Conservation (phyloP, 2,888 invertebrate species). For the Drosophila villosipedis region DNA sequence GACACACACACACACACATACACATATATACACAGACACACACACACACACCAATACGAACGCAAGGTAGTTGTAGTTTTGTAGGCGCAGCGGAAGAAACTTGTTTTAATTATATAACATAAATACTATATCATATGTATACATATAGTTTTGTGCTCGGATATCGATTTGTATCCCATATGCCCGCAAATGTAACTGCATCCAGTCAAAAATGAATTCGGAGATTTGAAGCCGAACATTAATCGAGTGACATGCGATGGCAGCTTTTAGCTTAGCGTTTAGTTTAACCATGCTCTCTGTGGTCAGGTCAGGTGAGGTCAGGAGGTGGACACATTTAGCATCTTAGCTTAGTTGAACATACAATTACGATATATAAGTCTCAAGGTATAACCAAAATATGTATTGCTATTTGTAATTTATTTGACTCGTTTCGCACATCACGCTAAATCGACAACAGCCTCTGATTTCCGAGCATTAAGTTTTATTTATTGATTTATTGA, state of each 20-base stretch:
- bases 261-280: constrained; percentile 27
- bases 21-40: constrained; percentile 4
- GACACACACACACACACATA: constrained; percentile 6
- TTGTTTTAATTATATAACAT: constrained; percentile 28
- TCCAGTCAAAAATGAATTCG: constrained; percentile 10
- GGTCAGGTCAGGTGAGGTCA: constrained; percentile 5
- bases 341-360: constrained; percentile 63
- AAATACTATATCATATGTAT: constrained; percentile 11
- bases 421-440: constrained; percentile 40
- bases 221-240: constrained; percentile 1
- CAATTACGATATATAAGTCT: constrained; percentile 58
- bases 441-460: constrained; percentile 2
- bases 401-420: constrained; percentile 75
- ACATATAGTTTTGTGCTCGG: constrained; percentile 4
- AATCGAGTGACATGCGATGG: not conserved
- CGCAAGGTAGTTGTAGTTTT: constrained; percentile 55
- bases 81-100: constrained; percentile 40
- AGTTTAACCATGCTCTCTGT: constrained; percentile 32
- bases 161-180: constrained; percentile 26
- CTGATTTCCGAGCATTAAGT: constrained; percentile 31
- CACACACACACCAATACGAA: constrained; percentile 22
- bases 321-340: constrained; percentile 32
- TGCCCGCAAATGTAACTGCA: not conserved
- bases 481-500: constrained; percentile 26
- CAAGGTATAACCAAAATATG: constrained; percentile 77